Conservation (phyloP, 1,140 invertebrate species). For the Cyrtorhinus lividipennis region DNA sequence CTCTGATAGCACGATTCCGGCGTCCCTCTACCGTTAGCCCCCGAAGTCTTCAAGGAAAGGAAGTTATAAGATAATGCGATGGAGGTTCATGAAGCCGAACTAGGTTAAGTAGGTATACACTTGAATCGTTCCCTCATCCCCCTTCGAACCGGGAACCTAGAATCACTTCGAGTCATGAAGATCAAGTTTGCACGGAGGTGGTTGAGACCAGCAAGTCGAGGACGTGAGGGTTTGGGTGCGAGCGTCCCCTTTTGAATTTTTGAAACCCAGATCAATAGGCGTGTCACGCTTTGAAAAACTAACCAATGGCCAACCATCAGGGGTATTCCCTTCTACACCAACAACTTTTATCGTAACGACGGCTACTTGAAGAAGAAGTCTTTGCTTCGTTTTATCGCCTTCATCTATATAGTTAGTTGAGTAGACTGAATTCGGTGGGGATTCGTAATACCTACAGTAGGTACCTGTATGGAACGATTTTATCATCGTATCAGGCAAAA, state of each 20-base stretch:
- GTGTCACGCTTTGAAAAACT: neutral
- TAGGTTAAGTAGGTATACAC: neutral
- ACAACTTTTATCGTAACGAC: too few relatives aligned
- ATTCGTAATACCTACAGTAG: too few relatives aligned
- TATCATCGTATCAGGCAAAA: too few relatives aligned
- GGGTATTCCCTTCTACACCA: too few relatives aligned
- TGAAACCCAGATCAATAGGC: neutral
- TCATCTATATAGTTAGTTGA: too few relatives aligned
- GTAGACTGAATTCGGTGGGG: too few relatives aligned
- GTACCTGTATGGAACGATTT: too few relatives aligned
- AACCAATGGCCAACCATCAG: too few relatives aligned
- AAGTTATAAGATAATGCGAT: neutral
- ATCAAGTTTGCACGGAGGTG: neutral
- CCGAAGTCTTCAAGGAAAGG: neutral
- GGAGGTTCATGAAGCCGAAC: neutral
- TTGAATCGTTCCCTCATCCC: neutral
- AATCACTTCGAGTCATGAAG: neutral
- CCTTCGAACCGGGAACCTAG: neutral
- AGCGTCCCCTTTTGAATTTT: neutral
- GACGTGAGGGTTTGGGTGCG: neutral
- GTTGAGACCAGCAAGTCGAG: neutral
- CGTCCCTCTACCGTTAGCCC: too few relatives aligned
- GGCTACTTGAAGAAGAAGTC: too few relatives aligned
- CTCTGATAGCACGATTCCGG: too few relatives aligned
- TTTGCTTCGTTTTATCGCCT: too few relatives aligned